Conservation (phyloP, 2,113 vertebrate species). For the Bubo blakistoni region DNA sequence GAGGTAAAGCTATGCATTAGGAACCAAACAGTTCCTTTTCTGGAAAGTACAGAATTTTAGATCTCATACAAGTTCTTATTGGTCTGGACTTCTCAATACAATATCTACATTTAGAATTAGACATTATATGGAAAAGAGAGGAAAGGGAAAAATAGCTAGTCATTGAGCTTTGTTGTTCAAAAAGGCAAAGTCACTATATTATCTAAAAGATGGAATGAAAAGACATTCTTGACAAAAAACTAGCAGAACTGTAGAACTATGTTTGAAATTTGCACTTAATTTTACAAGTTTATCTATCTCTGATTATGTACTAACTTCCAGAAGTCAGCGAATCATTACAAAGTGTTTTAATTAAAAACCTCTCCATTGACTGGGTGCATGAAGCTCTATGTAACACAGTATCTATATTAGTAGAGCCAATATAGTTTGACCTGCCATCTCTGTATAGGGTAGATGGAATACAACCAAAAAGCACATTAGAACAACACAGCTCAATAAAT, state of each 20-base stretch:
- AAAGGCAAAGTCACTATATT: neutral
- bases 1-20: neutral
- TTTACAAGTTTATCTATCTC: neutral
- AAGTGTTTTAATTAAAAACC: neutral
- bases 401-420: neutral
- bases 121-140: neutral
- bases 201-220: neutral
- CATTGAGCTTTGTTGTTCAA: neutral
- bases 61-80: neutral
- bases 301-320: neutral
- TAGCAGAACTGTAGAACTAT: neutral
- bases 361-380: neutral
- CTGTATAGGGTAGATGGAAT: neutral
- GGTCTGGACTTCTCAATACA: neutral
- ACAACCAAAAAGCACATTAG: neutral
- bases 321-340: neutral
- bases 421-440: neutral
- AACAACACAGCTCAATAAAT: constrained; percentile 13
- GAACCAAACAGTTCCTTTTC: neutral
- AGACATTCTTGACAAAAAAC: neutral
- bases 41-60: neutral
- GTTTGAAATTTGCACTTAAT: neutral
- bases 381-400: neutral
- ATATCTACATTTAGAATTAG: neutral
- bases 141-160: neutral